A percentile compares a stretch with the other conserved stretches of the same genome.
phyloP scores from a whole-genome alignment of 2,113 vertebrate genomes.

The Lagopus leucura region DNA sequence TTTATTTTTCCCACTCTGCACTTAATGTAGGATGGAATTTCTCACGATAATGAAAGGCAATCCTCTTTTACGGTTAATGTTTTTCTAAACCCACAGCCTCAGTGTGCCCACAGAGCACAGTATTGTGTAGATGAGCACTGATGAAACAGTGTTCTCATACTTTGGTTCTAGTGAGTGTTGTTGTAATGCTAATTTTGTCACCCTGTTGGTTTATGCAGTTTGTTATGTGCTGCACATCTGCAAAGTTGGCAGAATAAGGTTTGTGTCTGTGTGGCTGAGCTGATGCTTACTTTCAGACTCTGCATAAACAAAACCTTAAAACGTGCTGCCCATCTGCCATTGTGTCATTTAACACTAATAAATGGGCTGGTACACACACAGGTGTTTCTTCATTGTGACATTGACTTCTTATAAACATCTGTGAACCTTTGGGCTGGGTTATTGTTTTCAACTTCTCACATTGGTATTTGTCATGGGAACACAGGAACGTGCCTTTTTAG shows the following conservation, averaged over 20 bases:
- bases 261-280: background rate
- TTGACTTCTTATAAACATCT: constrained; percentile 4
- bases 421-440: background rate
- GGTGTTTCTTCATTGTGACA: background rate
- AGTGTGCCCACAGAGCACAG: accelerated
- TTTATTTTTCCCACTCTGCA: background rate
- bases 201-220: background rate
- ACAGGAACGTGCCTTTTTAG: background rate
- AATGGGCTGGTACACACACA: background rate
- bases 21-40: background rate
- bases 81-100: background rate
- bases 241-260: background rate
- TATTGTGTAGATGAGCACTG: background rate
- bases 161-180: background rate
- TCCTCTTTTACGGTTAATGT: background rate
- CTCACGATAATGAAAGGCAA: background rate
- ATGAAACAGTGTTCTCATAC: background rate
- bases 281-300: background rate
- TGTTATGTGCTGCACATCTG: background rate
- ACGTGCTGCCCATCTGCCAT: background rate
- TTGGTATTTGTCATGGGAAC: background rate
- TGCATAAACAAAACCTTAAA: background rate
- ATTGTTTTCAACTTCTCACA: constrained; percentile 15
- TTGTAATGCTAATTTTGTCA: background rate
- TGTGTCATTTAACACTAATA: background rate